Percentiles rank a stretch among this genome's conserved stretches.
Conservation (phyloP, 2,888 invertebrate species). For the Pyrgus malvae region DNA sequence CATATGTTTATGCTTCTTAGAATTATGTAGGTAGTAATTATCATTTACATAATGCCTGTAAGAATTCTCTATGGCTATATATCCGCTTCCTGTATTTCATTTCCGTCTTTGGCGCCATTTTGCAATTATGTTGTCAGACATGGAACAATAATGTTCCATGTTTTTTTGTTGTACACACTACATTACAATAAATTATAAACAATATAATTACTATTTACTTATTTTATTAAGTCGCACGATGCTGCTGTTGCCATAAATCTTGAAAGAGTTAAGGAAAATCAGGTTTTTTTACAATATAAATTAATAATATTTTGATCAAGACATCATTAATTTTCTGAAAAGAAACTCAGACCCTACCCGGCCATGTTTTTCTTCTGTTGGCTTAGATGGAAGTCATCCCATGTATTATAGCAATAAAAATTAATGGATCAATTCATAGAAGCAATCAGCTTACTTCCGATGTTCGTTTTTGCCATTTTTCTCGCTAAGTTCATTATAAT, state of each 20-base stretch:
- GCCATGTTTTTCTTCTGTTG: too few relatives aligned
- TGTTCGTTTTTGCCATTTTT: not conserved
- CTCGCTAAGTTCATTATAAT: not conserved
- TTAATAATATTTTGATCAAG: too few relatives aligned
- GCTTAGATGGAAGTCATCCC: too few relatives aligned
- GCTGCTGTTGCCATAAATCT: too few relatives aligned
- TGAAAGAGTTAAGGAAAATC: too few relatives aligned
- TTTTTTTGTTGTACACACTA: not conserved
- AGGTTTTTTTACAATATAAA: too few relatives aligned
- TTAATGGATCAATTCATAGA: not conserved
- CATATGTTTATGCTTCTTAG: constrained; percentile 19
- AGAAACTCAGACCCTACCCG: too few relatives aligned
- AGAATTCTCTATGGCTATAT: constrained; percentile 32
- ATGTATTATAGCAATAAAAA: too few relatives aligned
- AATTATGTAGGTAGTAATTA: constrained; percentile 29
- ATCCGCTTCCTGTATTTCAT: constrained; percentile 41
- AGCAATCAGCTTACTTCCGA: not conserved
- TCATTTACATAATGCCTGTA: constrained; percentile 38
- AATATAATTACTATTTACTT: too few relatives aligned
- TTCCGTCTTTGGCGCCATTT: constrained; percentile 36
- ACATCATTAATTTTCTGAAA: too few relatives aligned
- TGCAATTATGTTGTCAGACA: constrained; percentile 23
- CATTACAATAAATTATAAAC: too few relatives aligned
- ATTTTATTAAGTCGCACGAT: too few relatives aligned
- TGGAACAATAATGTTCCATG: constrained; percentile 9